phyloP scores from a whole-genome alignment of 2,797 vertebrate genomes.

The Schizopygopsis malacanthus region DNA sequence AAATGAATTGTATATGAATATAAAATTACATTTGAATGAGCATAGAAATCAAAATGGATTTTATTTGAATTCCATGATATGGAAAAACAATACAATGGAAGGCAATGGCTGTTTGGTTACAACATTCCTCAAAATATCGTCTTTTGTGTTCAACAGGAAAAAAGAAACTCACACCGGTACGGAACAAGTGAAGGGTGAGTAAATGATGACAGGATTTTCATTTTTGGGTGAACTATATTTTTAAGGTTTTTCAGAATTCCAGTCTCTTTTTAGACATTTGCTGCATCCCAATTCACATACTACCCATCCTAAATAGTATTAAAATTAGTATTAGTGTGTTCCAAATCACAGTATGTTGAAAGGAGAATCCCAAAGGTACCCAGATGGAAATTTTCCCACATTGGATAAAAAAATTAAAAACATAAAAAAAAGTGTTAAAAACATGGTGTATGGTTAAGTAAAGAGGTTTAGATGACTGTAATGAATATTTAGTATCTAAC shows the following conservation, averaged over 20 bases:
- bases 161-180: too few species aligned
- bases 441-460: not conserved
- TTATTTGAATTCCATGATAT: not conserved
- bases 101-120: not conserved
- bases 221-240: not conserved
- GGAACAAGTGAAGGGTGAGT: not conserved
- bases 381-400: too few species aligned
- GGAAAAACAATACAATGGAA: not conserved
- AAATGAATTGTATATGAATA: not conserved
- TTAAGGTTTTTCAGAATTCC: not conserved
- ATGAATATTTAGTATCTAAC: not conserved
- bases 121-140: too few species aligned
- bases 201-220: not conserved
- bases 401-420: too few species aligned
- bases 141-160: too few species aligned
- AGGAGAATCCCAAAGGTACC: too few species aligned
- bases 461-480: not conserved
- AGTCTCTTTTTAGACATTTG: too few species aligned
- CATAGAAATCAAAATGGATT: not conserved
- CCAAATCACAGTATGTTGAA: too few species aligned
- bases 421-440: not conserved
- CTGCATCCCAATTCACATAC: too few species aligned
- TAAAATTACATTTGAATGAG: not conserved
- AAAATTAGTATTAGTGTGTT: too few species aligned
- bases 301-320: too few species aligned